Conservation (phyloP, 2,113 vertebrate genomes). For the Chunga burmeisteri region DNA sequence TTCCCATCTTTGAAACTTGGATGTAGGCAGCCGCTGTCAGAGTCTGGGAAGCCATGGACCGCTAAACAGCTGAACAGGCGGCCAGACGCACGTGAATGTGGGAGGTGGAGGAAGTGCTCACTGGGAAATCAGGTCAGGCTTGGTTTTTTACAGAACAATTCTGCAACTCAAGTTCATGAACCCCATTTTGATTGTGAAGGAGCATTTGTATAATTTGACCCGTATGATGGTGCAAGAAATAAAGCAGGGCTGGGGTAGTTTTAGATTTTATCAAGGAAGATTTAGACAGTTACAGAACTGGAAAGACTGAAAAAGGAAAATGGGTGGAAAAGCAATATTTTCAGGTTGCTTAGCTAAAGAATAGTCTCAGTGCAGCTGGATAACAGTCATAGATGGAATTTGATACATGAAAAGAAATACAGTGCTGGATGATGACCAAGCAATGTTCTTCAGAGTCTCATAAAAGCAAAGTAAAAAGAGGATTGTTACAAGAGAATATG, state of each 20-base stretch:
- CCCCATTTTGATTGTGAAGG: neutral
- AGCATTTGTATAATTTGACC: neutral
- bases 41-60: neutral
- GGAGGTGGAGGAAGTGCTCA: neutral
- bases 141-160: neutral
- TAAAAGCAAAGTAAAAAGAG: constrained; percentile 16
- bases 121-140: neutral
- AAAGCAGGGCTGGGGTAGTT: neutral
- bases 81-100: fast-evolving
- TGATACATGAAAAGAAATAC: neutral
- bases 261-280: neutral
- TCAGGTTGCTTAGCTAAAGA: neutral
- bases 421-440: constrained; percentile 7
- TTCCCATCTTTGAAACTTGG: neutral
- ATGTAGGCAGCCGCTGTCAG: neutral
- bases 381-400: neutral
- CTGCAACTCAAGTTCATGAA: neutral
- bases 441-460: neutral
- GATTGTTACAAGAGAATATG: neutral
- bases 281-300: neutral
- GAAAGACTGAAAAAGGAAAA: neutral
- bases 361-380: neutral
- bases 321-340: neutral
- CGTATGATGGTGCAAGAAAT: neutral
- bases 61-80: neutral